Evolutionary conservation across 23 tunicate species (phyloP), one percentile per base, ranked within the genome.

Genomic region (Diplosoma virens): DNA sequence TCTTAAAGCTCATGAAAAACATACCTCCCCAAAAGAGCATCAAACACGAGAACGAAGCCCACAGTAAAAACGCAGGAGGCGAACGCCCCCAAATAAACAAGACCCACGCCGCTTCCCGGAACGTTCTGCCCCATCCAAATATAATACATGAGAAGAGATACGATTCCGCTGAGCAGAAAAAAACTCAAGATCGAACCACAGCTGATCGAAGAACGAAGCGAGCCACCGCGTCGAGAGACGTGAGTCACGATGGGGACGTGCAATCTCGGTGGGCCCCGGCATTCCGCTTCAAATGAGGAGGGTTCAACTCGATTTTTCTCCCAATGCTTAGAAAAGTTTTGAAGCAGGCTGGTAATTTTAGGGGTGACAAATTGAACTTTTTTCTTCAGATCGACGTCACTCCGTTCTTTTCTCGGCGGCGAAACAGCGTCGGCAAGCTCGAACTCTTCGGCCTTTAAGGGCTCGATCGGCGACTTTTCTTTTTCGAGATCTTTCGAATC

Each of bases 181-280:
- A 55, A 56, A 9, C 74, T 64, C 30, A 65, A 32, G 27, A 78
- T 0, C 1, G 73, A 46, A 3, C 27, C 32, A 47, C 47, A 34
- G 3, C 37, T 14, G 0, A 78, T 14, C 20, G 73, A 30, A 25
- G 7, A n/a, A 0, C 63, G 63, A 33, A 60, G 65, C 27, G 65
- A 25, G 17, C 30, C 7, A 17, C 47, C 65, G 23, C 61, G 69
- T 6, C 29, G 33, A 27, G 54, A 33, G 5, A 30, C 16, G 47
- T 78, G 83, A 1, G 83, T 78, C 31, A 78, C 83, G 30, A 78
- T 32, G 45, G 27, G 33, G 37, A 64, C 63, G 26, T 78, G 83
- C 1, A 78, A 32, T 23, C 71, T 32, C 2, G 54, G 66, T 20
- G 27, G 22, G 35, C 73, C 63, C 17, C 18, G 14, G 29, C 70